Conservation (phyloP, 2,888 invertebrate species). For the Coenonympha arcania region DNA sequence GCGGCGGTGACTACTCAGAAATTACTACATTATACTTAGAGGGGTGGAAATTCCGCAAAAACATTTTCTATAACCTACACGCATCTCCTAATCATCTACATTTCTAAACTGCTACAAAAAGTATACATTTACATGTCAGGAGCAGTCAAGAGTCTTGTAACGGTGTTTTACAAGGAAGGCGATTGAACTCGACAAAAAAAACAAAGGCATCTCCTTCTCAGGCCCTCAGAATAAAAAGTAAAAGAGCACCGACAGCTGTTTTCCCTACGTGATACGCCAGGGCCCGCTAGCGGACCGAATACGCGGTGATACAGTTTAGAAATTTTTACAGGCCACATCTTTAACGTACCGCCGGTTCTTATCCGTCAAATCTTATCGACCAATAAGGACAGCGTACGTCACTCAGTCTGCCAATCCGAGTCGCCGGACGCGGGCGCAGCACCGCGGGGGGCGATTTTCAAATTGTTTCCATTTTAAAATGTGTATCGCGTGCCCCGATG, state of each 20-base stretch:
- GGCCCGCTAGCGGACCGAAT: constrained; percentile 30
- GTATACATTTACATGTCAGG: background rate
- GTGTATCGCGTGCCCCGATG: constrained; percentile 60
- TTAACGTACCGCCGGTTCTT: constrained; percentile 64
- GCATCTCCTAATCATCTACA: background rate
- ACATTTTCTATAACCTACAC: background rate
- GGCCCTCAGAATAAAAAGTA: constrained; percentile 32
- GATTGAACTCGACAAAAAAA: constrained; percentile 10
- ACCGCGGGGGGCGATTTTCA: constrained; percentile 64
- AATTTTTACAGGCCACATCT: constrained; percentile 64
- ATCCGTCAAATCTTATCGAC: constrained; percentile 72
- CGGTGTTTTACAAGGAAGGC: constrained; percentile 8
- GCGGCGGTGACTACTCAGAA: too few species aligned
- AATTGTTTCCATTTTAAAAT: constrained; percentile 43
- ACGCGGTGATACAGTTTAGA: constrained; percentile 58
- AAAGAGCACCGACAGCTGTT: constrained; percentile 63
- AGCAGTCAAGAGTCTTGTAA: constrained; percentile 4
- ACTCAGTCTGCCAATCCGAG: constrained; percentile 70
- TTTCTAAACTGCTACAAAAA: background rate
- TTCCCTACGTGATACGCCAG: constrained; percentile 58
- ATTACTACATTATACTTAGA: too few species aligned
- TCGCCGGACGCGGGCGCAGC: constrained; percentile 49
- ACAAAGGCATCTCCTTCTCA: constrained; percentile 16
- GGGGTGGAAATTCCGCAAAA: too few species aligned
- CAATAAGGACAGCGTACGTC: constrained; percentile 72